A percentile compares a stretch with the other conserved stretches of the same genome.
Evolutionary conservation across 2,113 vertebrate species (phyloP).

Genomic region (Coracopsis vasa): DNA sequence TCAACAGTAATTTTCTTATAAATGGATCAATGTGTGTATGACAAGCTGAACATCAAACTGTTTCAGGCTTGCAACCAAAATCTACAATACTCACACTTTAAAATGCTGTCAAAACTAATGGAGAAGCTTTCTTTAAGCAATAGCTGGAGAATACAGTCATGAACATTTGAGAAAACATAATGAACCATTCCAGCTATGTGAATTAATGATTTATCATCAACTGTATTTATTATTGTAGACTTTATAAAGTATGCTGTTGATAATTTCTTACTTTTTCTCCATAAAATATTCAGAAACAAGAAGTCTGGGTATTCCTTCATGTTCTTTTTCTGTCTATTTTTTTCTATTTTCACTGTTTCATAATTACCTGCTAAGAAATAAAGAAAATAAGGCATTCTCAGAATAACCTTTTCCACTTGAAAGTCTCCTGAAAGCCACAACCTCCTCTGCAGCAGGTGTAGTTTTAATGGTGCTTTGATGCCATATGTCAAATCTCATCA

Average conservation of each 20-base stretch:
- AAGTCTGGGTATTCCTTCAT: neutral
- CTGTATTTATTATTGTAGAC: neutral
- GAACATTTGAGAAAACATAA: neutral
- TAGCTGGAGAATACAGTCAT: neutral
- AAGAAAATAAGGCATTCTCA: conserved; percentile 69
- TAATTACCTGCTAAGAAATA: conserved; percentile 60
- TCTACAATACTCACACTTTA: neutral
- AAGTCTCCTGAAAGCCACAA: conserved; percentile 80
- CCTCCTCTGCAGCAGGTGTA: conserved; percentile 86
- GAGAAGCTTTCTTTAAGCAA: neutral
- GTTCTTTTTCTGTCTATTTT: neutral
- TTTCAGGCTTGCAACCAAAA: neutral
- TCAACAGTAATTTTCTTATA: neutral
- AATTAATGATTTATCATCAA: neutral
- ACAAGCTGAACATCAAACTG: neutral
- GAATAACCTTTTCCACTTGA: conserved; percentile 79
- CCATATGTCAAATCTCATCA: conserved; percentile 96
- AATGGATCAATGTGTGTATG: neutral
- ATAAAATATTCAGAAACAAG: neutral
- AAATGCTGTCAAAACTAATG: neutral
- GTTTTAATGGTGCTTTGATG: conserved; percentile 95
- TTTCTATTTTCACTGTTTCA: neutral
- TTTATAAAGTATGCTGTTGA: neutral
- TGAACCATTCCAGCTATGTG: neutral
- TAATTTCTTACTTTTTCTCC: neutral